phyloP scores from a whole-genome alignment of 2,113 vertebrate genomes.

The Archilochus colubris region DNA sequence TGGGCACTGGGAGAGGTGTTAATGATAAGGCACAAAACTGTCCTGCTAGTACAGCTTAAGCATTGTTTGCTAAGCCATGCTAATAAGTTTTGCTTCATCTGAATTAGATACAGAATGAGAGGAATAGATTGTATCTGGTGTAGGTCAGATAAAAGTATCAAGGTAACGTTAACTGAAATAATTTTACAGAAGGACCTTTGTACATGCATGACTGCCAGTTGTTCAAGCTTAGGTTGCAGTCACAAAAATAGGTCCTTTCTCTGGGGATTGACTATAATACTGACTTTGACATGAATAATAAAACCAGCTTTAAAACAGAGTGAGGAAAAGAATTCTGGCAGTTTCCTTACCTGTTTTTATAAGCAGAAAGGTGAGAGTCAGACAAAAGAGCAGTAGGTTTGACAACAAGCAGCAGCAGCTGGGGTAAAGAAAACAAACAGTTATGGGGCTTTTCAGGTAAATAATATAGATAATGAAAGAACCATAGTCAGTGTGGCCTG shows the following conservation, averaged over 20 bases:
- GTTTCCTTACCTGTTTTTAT: background rate
- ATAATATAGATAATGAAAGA: background rate
- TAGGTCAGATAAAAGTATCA: background rate
- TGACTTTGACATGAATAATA: background rate
- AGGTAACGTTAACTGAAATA: background rate
- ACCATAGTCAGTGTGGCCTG: fast-evolving
- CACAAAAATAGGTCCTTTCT: background rate
- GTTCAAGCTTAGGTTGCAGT: background rate
- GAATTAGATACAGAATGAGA: background rate
- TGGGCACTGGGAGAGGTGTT: background rate
- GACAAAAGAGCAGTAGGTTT: background rate
- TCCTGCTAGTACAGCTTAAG: fast-evolving
- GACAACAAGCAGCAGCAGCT: background rate
- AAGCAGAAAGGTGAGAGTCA: background rate
- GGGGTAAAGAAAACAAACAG: background rate
- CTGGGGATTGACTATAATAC: background rate
- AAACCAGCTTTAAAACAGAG: background rate
- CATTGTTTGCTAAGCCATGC: background rate
- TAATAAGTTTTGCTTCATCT: background rate
- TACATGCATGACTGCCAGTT: background rate
- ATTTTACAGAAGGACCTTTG: background rate
- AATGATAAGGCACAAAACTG: background rate
- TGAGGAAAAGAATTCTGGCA: background rate
- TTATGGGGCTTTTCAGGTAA: background rate
- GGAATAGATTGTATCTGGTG: background rate